Evolutionary conservation across 1,140 invertebrate species (phyloP).

Genomic region (Littorina saxatilis): DNA sequence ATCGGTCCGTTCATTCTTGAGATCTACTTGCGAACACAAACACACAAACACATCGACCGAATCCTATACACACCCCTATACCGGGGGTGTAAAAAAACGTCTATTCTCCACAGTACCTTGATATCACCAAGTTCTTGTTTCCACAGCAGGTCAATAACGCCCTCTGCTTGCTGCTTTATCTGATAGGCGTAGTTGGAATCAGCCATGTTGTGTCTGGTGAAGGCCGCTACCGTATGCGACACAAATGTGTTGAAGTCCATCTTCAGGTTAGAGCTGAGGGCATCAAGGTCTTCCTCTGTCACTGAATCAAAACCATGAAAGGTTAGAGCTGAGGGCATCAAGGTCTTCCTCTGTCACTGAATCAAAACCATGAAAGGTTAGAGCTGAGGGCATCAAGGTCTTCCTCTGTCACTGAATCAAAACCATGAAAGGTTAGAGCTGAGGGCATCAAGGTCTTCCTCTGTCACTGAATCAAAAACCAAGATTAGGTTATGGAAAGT

Average conservation of each 20-base stretch:
- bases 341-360: constrained; percentile 58
- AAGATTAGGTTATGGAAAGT: neutral
- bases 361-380: constrained; percentile 23
- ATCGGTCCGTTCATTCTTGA: too few relatives aligned
- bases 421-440: constrained; percentile 35
- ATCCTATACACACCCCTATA: too few relatives aligned
- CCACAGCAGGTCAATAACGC: constrained; percentile 50
- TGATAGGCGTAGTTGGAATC: constrained; percentile 54
- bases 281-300: constrained; percentile 55
- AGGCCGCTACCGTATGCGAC: constrained; percentile 53
- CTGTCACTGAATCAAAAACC: constrained; percentile 46
- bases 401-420: constrained; percentile 51
- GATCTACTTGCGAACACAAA: too few relatives aligned
- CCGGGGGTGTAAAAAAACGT: too few relatives aligned
- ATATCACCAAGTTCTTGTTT: constrained; percentile 59
- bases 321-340: constrained; percentile 44
- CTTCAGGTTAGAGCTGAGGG: constrained; percentile 47
- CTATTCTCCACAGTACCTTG: too few relatives aligned
- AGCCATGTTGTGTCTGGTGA: constrained; percentile 44
- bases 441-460: constrained; percentile 52
- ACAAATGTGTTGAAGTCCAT: constrained; percentile 58
- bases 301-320: constrained; percentile 57
- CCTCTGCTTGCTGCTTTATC: constrained; percentile 39
- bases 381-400: constrained; percentile 51
- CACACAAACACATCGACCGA: too few relatives aligned